Evolutionary conservation across 2,113 vertebrate species (phyloP).

Genomic region (Hymenochirus boettgeri): DNA sequence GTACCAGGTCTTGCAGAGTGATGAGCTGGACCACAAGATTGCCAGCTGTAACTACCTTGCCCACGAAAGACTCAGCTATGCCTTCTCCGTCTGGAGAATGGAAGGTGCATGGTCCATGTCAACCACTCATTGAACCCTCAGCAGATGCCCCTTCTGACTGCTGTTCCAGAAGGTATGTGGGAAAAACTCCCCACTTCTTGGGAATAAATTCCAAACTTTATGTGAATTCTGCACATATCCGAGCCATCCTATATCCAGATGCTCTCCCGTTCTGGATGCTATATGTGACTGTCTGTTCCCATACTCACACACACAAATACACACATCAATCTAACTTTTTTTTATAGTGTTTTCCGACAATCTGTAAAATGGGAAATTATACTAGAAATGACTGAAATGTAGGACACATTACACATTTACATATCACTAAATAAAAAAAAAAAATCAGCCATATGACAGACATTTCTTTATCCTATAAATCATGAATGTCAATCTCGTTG

Average conservation of each 20-base stretch:
- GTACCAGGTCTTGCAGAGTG: conserved; percentile 84
- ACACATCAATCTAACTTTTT: too few species aligned
- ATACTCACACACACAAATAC: too few species aligned
- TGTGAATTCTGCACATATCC: background rate
- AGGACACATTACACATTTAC: too few species aligned
- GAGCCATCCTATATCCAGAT: background rate
- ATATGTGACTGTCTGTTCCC: too few species aligned
- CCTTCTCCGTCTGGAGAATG: conserved; percentile 89
- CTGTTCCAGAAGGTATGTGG: conserved; percentile 30
- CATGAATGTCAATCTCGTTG: background rate
- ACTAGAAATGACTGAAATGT: too few species aligned
- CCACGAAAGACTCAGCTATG: conserved; percentile 83
- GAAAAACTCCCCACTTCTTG: background rate
- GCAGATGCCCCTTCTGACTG: conserved; percentile 17
- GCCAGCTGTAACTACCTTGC: conserved; percentile 82
- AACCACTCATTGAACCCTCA: conserved; percentile 68
- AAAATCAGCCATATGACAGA: too few species aligned
- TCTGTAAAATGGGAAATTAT: too few species aligned
- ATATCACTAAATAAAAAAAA: too few species aligned
- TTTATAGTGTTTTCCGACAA: too few species aligned
- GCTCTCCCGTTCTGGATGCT: background rate
- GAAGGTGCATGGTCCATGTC: conserved; percentile 88
- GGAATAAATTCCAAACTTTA: conserved; percentile 1
- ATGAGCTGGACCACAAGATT: conserved; percentile 79
- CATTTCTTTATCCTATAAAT: too few species aligned